Percentiles rank a stretch among this genome's conserved stretches.
Evolutionary conservation across 2,888 invertebrate genomes (phyloP).

Genomic region (Stenoptilia bipunctidactyla): DNA sequence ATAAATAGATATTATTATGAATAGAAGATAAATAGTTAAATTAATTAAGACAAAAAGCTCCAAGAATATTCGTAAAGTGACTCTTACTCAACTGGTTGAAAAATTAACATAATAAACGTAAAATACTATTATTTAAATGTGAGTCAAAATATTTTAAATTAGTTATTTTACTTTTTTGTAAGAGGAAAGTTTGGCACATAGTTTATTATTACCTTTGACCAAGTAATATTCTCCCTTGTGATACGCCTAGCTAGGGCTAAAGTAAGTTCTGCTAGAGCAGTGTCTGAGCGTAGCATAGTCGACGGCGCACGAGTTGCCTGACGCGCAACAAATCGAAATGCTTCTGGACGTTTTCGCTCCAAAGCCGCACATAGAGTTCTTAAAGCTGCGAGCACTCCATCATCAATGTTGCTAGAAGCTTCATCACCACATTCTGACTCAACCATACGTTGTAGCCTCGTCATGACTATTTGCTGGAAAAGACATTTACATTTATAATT

Average conservation of each 20-base stretch:
- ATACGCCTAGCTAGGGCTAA: conserved; percentile 80
- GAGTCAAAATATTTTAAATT: no score
- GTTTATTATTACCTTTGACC: conserved; percentile 84
- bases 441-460: conserved; percentile 54
- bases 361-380: conserved; percentile 76
- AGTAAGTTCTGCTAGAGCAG: conserved; percentile 73
- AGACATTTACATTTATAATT: no score
- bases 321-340: conserved; percentile 78
- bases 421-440: conserved; percentile 69
- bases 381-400: conserved; percentile 50
- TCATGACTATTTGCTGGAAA: conserved; percentile 55
- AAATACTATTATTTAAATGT: no score
- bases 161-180: no score
- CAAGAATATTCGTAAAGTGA: no score
- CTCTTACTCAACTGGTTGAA: no score
- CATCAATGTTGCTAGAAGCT: conserved; percentile 56
- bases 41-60: no score
- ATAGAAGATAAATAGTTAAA: no score
- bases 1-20: no score
- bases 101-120: no score
- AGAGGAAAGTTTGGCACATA: no score
- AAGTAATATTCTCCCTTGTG: conserved; percentile 79
- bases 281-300: conserved; percentile 71
- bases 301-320: conserved; percentile 76
- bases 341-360: conserved; percentile 83